phyloP scores from a whole-genome alignment of 2,797 vertebrate species.

The Champsocephalus gunnari region DNA sequence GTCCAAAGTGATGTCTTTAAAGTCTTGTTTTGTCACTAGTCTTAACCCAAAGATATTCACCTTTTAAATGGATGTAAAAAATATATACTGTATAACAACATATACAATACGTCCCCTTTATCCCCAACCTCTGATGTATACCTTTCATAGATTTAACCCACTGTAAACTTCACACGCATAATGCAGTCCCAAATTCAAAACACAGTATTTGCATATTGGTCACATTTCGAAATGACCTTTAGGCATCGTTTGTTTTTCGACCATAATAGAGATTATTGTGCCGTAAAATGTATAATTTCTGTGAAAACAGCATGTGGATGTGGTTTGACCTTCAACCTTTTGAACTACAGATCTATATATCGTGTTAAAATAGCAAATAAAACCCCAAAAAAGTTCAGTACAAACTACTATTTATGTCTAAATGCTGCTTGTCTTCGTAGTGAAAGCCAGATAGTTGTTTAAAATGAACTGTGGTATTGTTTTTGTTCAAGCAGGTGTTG shows the following conservation, averaged over 20 bases:
- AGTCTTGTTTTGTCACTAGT: too few species aligned
- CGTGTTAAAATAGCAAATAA: rapidly evolving
- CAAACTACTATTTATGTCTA: background rate
- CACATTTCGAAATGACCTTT: background rate
- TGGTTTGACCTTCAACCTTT: background rate
- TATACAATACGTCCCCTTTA: background rate
- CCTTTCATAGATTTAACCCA: background rate
- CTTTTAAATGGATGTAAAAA: too few species aligned
- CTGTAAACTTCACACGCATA: background rate
- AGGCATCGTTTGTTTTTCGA: rapidly evolving
- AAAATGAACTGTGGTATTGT: background rate
- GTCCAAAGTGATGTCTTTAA: too few species aligned
- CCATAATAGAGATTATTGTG: background rate
- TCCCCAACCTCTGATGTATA: background rate
- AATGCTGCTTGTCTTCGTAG: background rate
- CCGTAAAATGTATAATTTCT: too few species aligned
- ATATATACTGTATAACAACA: background rate
- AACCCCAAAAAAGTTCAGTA: background rate
- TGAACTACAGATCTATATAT: background rate
- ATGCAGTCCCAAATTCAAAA: background rate
- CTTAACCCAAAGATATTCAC: too few species aligned
- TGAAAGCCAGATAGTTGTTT: background rate
- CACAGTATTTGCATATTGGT: background rate
- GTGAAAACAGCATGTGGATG: background rate
- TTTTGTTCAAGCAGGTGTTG: background rate